Evolutionary conservation across 1,140 invertebrate species (phyloP), one percentile per base, ranked within the genome.

Genomic region (Chlorops oryzae): DNA sequence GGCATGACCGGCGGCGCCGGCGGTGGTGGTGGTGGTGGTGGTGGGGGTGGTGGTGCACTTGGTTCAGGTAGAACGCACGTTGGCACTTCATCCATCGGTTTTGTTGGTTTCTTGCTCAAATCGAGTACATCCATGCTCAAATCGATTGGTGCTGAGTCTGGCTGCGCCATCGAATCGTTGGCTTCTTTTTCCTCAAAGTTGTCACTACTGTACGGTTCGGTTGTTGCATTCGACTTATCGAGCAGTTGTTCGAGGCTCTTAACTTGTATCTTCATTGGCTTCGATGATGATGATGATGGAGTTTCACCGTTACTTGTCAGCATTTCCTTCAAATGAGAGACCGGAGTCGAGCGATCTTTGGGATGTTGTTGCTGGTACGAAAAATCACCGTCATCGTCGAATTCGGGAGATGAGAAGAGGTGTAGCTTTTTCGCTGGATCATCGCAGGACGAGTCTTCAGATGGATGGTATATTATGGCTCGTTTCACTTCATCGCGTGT

Each of bases 401-500:
- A 52, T 4, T 63, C 54, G n/a, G 50, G 35, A 12, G 50, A 17
- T 37, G 51, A 51, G 50, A 51, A 48, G 18, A 54, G 18, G 1
- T 57, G 52, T 12, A 58, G 51, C 27, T 59, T 59, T 27, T 61
- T 60, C 20, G 41, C 57, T 4, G 54, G 56, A 55, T 84, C 81
- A 21, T 85, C 85, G 50, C 87, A 86, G 15, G 83, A 83, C 2
- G 85, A 81, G 52, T 91, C 87, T 74, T 89, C 87, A 1, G 82
- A 86, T 0, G 87, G 86, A 73, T 92, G 88, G 59, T 91, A 90
- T 38, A 90, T 88, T 42, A 94, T 86, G 3, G 85, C 82, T 34
- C 82, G 83, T 63, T 92, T 91, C 0, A 95, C 83, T 54, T 93
- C 90, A 49, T 93, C 88, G 39, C 90, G 81, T 3, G 84, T 81